phyloP scores from a whole-genome alignment of 2,797 vertebrate genomes.

The Trachops cirrhosus region DNA sequence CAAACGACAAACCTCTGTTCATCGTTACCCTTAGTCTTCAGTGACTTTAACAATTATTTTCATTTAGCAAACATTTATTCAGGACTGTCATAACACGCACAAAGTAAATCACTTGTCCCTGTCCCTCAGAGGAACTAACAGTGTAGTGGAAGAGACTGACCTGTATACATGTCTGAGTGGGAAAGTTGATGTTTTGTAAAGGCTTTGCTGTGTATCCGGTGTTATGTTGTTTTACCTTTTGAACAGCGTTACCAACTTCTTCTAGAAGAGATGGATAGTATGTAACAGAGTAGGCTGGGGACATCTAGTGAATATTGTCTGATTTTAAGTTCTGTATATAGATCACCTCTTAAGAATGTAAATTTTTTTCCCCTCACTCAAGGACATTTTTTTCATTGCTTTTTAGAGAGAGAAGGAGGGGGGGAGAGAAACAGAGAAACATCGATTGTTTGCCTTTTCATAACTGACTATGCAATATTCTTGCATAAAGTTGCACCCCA shows the following conservation, averaged over 20 bases:
- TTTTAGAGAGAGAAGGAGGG: not conserved
- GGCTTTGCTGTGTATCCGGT: not conserved
- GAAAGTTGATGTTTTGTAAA: not conserved
- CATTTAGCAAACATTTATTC: not conserved
- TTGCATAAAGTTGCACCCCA: no score
- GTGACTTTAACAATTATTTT: not conserved
- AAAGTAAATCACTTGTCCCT: not conserved
- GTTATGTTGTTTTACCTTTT: not conserved
- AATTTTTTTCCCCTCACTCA: not conserved
- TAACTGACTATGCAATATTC: not conserved
- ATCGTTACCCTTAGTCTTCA: not conserved
- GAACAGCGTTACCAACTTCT: not conserved
- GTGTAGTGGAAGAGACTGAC: not conserved
- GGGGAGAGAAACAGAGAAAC: not conserved
- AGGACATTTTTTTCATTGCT: not conserved
- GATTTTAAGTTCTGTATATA: not conserved
- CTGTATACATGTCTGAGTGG: not conserved
- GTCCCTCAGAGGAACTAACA: not conserved
- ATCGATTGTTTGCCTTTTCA: not conserved
- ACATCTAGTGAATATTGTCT: not conserved
- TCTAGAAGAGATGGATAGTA: not conserved
- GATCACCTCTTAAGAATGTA: not conserved
- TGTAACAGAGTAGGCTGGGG: not conserved
- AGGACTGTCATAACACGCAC: not conserved
- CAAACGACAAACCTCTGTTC: not conserved